These are phyloP conservation scores for Anniella stebbinsi DNA, from an alignment of 2,797 vertebrate species.

Conservation along the genomic window DNA sequence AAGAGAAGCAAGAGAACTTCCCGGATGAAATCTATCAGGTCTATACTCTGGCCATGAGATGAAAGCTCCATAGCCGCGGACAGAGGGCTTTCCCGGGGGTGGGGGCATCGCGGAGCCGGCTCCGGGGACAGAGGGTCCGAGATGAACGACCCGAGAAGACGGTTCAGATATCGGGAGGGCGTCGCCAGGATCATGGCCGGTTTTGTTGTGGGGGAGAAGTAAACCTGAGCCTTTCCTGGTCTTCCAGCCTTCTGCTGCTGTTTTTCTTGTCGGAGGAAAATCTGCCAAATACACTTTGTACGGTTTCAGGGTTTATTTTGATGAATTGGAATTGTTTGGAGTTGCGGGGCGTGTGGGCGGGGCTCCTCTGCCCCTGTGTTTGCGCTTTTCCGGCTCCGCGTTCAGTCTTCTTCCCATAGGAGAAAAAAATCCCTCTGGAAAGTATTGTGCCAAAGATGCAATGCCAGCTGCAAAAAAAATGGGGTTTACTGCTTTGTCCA, in stretches of 20 bases:
- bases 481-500: no score
- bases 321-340: not conserved
- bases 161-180: not conserved
- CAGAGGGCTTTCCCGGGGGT: not conserved
- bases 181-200: not conserved
- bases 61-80: constrained; percentile 52
- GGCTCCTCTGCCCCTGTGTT: no score
- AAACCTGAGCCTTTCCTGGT: not conserved
- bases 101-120: constrained; percentile 28
- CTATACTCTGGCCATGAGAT: constrained; percentile 93
- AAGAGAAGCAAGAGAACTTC: constrained; percentile 93
- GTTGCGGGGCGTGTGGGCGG: no score
- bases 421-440: no score
- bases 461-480: no score
- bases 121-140: not conserved
- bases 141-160: not conserved
- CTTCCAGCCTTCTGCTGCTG: constrained; percentile 51
- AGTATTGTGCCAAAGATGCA: no score
- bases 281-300: constrained; percentile 64
- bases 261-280: constrained; percentile 51
- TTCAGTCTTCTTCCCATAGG: no score
- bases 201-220: constrained; percentile 37
- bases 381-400: no score
- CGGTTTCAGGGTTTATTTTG: not conserved
- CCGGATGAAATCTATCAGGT: constrained; percentile 97